Base-by-base conservation (phyloP, 2,888 invertebrate species). In the Panorpa germanica region DNA sequence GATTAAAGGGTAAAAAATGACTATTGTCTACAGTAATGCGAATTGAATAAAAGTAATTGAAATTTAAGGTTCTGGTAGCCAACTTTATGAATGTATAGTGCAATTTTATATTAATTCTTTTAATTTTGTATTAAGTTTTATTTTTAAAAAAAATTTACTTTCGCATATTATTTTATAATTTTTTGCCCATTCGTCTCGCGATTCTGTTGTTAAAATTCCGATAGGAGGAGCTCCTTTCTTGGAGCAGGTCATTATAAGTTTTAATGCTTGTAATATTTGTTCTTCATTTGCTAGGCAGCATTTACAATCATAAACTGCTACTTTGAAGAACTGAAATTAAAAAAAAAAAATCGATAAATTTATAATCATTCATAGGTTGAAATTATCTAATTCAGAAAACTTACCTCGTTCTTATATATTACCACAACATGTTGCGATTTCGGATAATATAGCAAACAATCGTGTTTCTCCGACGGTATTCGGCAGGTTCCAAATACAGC, bases 401-500 rank as follows among this genome's bases (percentile, higher is more conserved):
- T n/a, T n/a, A n/a, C n/a, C n/a, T n/a, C n/a, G n/a, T n/a, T n/a
- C n/a, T n/a, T n/a, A n/a, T n/a, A n/a, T n/a, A n/a, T n/a, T n/a
- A n/a, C n/a, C n/a, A n/a, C n/a, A n/a, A n/a, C n/a, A n/a, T n/a
- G n/a, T n/a, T n/a, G 17, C 16, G 25, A 13, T 5, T 26, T 21
- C 18, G 12, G 8, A 6, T 4, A 32, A 3, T 34, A 37, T 28
- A 41, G 38, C 36, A 36, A 29, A 8, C 24, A 16, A 47, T 82
- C 83, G 28, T 59, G 45, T 38, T 62, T 63, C 21, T 55, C 46
- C 26, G 63, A 63, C 3, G 83, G 83, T 39, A 75, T 63, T 32
- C 85, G 63, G 50, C 77, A 77, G 5, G 80, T 80, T 11, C 81
- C 80, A 49, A 78, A 72, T 39, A 88, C 67, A 54, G 75, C 73